Conservation (phyloP, 2,113 vertebrate species). For the Cavia porcellus region DNA sequence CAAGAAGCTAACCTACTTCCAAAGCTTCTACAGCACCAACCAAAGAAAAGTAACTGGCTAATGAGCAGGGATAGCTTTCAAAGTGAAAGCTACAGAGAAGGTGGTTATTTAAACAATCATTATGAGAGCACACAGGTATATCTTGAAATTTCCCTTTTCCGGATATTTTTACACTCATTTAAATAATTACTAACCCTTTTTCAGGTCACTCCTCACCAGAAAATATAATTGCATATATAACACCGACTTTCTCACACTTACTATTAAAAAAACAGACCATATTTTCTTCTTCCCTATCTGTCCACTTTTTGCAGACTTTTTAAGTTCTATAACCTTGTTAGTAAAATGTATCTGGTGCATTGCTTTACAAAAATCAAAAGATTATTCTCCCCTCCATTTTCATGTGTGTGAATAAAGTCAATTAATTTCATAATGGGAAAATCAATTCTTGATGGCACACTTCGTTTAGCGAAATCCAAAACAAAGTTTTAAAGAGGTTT, state of each 20-base stretch:
- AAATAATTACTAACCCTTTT: constrained; percentile 58
- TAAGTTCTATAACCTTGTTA: constrained; percentile 84
- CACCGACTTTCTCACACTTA: constrained; percentile 68
- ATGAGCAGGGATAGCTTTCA: constrained; percentile 68
- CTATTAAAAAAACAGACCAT: constrained; percentile 82
- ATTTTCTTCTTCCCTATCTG: constrained; percentile 53
- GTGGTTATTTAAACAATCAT: constrained; percentile 67
- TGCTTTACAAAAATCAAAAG: constrained; percentile 82
- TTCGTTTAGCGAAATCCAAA: constrained; percentile 11
- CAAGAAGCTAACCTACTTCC: constrained; percentile 64
- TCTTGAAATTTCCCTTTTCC: constrained; percentile 45
- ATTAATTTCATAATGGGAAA: constrained; percentile 33
- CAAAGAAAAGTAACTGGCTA: constrained; percentile 66
- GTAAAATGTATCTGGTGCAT: constrained; percentile 85
- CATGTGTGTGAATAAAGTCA: neutral
- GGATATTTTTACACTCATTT: constrained; percentile 57
- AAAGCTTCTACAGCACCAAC: constrained; percentile 72
- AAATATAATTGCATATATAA: constrained; percentile 17
- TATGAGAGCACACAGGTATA: constrained; percentile 78
- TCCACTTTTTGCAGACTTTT: constrained; percentile 78
- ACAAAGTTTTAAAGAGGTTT: constrained; percentile 53
- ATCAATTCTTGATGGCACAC: constrained; percentile 37
- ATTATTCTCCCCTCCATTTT: constrained; percentile 75
- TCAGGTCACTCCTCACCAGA: constrained; percentile 66
- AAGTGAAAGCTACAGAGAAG: constrained; percentile 75